phyloP scores from a whole-genome alignment of 2,113 vertebrate species.

The Phylloscopus whistleri region DNA sequence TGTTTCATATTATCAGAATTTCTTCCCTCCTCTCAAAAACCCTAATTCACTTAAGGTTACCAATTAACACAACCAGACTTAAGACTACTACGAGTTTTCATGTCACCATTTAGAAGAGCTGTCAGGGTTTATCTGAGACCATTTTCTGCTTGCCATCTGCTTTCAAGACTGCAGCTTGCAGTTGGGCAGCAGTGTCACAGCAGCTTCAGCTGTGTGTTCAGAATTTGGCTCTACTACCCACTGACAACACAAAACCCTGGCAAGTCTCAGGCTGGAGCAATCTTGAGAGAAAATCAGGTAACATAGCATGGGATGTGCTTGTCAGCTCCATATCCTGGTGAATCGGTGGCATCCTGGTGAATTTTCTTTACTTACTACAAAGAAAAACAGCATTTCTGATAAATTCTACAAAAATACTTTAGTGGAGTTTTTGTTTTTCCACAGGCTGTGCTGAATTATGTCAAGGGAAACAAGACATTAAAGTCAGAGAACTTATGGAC shows the following conservation, averaged over 20 bases:
- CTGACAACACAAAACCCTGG: neutral
- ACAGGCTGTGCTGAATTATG: neutral
- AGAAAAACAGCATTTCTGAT: neutral
- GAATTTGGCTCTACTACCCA: neutral
- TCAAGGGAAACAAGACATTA: neutral
- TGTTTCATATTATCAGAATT: constrained; percentile 34
- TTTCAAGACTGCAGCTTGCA: neutral
- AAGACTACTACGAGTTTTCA: constrained; percentile 46
- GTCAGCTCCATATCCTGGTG: constrained; percentile 20
- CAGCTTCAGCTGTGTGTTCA: constrained; percentile 11
- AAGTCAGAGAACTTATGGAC: neutral
- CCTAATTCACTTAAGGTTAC: constrained; percentile 46
- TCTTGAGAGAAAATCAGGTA: neutral
- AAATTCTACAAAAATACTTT: neutral
- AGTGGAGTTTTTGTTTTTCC: neutral
- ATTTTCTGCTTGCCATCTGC: constrained; percentile 35
- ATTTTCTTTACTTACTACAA: neutral
- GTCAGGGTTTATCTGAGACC: constrained; percentile 22
- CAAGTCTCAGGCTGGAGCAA: neutral
- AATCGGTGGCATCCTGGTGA: neutral
- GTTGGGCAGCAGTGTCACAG: constrained; percentile 6
- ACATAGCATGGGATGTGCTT: neutral
- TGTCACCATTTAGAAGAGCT: neutral
- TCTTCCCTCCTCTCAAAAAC: neutral
- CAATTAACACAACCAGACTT: constrained; percentile 21